Evolutionary conservation across 2,888 invertebrate species (phyloP).

Genomic region (Pseudeuparius sepicola): DNA sequence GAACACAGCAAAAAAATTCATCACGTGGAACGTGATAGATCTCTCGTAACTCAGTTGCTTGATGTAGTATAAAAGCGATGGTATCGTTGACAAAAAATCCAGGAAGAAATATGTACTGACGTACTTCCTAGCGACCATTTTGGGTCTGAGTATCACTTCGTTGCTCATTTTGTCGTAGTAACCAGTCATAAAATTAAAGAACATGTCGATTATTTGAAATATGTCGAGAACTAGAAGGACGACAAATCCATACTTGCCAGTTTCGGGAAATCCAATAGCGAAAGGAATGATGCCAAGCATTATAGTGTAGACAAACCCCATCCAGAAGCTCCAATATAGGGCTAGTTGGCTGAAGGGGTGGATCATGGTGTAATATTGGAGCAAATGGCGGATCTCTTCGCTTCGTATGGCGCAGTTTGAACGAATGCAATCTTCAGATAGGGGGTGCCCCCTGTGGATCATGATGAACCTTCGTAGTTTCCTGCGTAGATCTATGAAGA

Average conservation of each 20-base stretch:
- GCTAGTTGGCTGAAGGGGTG: constrained; percentile 21
- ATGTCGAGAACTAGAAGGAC: background rate
- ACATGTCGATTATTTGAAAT: constrained; percentile 1
- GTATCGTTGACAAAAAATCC: constrained; percentile 1
- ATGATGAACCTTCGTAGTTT: constrained; percentile 15
- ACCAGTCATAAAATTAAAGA: constrained; percentile 4
- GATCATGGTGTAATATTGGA: constrained; percentile 19
- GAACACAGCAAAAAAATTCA: no score
- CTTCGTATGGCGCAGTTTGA: constrained; percentile 17
- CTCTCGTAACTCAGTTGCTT: no score
- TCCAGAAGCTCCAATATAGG: background rate
- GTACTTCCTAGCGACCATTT: background rate
- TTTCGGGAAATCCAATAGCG: background rate
- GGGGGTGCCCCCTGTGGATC: constrained; percentile 13
- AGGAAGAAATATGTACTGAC: background rate
- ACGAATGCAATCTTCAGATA: constrained; percentile 15
- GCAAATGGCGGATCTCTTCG: constrained; percentile 19
- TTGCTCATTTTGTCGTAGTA: constrained; percentile 3
- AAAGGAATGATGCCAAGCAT: background rate
- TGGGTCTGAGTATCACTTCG: background rate
- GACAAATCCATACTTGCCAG: background rate
- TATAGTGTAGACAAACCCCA: background rate
- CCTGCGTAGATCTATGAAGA: constrained; percentile 16
- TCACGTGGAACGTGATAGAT: no score
- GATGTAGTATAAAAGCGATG: no score